A percentile compares a stretch with the other conserved stretches of the same genome.
Conservation (phyloP, 53 echinoderm and acorn worm species). For the Temnopleurus reevesii region DNA sequence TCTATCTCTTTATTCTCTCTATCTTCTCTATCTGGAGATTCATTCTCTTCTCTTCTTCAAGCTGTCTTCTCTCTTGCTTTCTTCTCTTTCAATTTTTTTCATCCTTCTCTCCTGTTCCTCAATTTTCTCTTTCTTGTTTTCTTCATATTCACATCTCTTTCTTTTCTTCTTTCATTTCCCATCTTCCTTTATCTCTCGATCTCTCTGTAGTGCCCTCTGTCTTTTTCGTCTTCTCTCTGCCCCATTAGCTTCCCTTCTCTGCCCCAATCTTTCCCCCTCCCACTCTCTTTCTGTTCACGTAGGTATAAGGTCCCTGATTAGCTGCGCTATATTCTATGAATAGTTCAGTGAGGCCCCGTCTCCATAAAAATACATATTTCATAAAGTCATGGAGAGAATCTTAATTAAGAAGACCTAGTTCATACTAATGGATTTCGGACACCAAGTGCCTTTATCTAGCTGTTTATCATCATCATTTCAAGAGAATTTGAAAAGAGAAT, state of each 20-base stretch:
- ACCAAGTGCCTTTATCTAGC: too few species aligned
- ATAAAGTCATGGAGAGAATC: slow-evolving; percentile 32
- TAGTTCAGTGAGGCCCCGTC: background rate
- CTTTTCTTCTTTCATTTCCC: background rate
- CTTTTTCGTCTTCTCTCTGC: too few species aligned
- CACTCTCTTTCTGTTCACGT: background rate
- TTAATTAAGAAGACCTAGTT: background rate
- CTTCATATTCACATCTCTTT: background rate
- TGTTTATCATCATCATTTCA: too few species aligned
- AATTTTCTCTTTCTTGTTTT: background rate
- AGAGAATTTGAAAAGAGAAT: too few species aligned
- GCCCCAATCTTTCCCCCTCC: too few species aligned
- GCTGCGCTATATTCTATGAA: background rate
- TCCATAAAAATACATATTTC: slow-evolving; percentile 10
- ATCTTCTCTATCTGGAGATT: too few species aligned
- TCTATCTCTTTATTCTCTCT: too few species aligned
- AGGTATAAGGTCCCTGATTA: background rate
- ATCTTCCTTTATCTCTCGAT: background rate
- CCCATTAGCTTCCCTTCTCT: too few species aligned
- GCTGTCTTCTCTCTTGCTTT: background rate
- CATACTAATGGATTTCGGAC: too few species aligned
- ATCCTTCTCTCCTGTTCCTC: background rate
- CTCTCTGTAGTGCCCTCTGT: too few species aligned
- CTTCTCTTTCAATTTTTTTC: background rate
- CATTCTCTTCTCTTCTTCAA: too few species aligned